Percentiles rank a stretch among this genome's conserved stretches.
phyloP scores from a whole-genome alignment of 2,888 invertebrate species.

The Priocnemis perturbator region DNA sequence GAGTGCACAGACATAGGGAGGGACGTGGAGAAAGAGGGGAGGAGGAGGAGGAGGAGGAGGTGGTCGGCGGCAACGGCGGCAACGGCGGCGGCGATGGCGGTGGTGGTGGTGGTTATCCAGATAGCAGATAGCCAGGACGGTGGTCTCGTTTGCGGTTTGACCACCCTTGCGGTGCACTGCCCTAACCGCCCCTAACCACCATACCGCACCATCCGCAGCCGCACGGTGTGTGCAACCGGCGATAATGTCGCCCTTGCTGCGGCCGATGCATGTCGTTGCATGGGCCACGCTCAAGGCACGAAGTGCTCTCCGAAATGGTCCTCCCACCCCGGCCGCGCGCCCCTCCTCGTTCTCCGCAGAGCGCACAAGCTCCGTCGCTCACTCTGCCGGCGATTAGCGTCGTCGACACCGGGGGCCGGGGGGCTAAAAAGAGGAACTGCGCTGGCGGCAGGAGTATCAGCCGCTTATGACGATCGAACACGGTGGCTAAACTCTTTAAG shows the following conservation, averaged over 20 bases:
- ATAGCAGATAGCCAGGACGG: constrained; percentile 75
- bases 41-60: constrained; percentile 35
- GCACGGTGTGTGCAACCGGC: constrained; percentile 69
- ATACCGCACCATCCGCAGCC: constrained; percentile 72
- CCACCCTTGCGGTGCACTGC: constrained; percentile 73
- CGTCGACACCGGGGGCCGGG: neutral
- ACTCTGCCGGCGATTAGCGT: constrained; percentile 3
- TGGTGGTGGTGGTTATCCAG: constrained; percentile 73
- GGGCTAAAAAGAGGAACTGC: constrained; percentile 10
- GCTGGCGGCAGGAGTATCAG: constrained; percentile 41
- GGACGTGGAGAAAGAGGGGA: constrained; percentile 5
- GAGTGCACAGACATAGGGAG: neutral
- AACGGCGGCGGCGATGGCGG: constrained; percentile 56
- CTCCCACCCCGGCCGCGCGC: neutral
- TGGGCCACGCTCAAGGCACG: constrained; percentile 50
- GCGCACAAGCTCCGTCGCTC: neutral
- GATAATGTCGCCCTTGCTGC: constrained; percentile 71
- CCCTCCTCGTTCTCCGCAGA: neutral
- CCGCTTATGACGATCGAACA: constrained; percentile 32
- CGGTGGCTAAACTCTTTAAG: constrained; percentile 39
- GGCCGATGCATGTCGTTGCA: constrained; percentile 59
- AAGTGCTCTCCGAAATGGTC: constrained; percentile 27
- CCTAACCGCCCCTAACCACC: constrained; percentile 72
- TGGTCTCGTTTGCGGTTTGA: constrained; percentile 75
- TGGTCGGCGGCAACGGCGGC: constrained; percentile 31